Evolutionary conservation across 2,888 invertebrate genomes (phyloP).

Genomic region (Heteropelma amictum): DNA sequence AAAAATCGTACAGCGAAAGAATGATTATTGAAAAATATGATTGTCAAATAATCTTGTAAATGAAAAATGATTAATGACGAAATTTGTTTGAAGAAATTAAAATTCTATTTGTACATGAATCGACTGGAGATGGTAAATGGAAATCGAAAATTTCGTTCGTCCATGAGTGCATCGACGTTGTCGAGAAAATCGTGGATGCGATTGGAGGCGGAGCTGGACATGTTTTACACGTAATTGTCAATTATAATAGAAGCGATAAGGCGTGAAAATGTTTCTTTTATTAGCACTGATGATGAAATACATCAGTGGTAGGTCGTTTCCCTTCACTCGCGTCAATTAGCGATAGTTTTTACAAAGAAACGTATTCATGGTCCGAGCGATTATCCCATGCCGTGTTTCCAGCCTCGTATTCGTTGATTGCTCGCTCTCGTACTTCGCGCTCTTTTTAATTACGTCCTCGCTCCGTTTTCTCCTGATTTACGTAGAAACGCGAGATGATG

Average conservation of each 20-base stretch:
- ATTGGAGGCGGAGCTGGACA: background rate
- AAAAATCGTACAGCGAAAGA: background rate
- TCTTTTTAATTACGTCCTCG: slow-evolving; percentile 63
- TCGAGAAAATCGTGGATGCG: background rate
- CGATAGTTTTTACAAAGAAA: background rate
- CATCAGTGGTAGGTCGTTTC: slow-evolving; percentile 1
- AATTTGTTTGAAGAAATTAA: too few relatives aligned
- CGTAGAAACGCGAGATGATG: slow-evolving; percentile 39
- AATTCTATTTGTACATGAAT: too few relatives aligned
- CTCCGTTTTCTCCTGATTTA: slow-evolving; percentile 58
- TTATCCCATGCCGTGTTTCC: slow-evolving; percentile 27
- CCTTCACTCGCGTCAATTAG: slow-evolving; percentile 31
- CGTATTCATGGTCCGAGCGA: slow-evolving; percentile 21
- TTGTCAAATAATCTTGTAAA: too few relatives aligned
- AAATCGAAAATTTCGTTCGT: too few relatives aligned
- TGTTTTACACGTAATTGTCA: background rate
- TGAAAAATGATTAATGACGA: too few relatives aligned
- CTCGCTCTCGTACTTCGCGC: slow-evolving; percentile 21
- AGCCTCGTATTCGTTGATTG: slow-evolving; percentile 28
- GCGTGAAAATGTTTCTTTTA: background rate
- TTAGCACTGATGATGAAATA: slow-evolving; percentile 3
- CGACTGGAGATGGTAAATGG: too few relatives aligned
- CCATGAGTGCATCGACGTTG: background rate
- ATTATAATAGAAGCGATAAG: background rate
- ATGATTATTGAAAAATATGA: too few relatives aligned